phyloP scores from a whole-genome alignment of 2,797 vertebrate species.

The Carcharodon carcharias region DNA sequence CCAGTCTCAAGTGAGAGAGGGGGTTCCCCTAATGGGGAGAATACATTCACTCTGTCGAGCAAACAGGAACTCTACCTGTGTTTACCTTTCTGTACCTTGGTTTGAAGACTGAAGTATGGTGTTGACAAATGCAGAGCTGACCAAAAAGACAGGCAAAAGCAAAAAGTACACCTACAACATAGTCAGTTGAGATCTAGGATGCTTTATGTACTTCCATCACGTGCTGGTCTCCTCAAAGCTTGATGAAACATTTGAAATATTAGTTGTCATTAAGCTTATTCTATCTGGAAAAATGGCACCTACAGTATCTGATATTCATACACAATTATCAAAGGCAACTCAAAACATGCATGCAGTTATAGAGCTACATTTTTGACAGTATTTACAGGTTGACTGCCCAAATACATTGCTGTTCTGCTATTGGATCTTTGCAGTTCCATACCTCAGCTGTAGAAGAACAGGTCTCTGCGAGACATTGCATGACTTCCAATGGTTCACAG shows the following conservation, averaged over 20 bases:
- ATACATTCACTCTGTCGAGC: background rate
- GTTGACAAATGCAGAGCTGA: background rate
- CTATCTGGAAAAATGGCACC: background rate
- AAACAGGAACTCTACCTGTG: background rate
- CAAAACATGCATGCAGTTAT: background rate
- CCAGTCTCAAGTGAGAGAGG: background rate
- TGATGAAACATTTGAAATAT: background rate
- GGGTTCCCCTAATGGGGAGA: background rate
- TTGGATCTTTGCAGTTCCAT: background rate
- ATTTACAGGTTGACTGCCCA: background rate
- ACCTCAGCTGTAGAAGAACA: conserved; percentile 11
- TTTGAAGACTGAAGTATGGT: background rate
- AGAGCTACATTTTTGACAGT: background rate
- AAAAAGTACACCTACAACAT: background rate
- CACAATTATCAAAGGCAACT: background rate
- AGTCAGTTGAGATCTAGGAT: background rate
- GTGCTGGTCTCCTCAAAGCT: background rate
- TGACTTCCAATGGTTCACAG: conserved; percentile 3
- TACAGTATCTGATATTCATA: background rate
- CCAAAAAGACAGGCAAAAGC: background rate
- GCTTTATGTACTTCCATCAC: background rate
- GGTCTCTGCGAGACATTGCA: conserved; percentile 7
- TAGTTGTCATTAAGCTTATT: background rate
- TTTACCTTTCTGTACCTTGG: background rate
- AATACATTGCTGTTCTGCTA: background rate